A percentile compares a stretch with the other conserved stretches of the same genome.
These are phyloP conservation scores for Paraplagusia blochii DNA, from an alignment of 2,113 vertebrate species.

Conservation along the genomic window DNA sequence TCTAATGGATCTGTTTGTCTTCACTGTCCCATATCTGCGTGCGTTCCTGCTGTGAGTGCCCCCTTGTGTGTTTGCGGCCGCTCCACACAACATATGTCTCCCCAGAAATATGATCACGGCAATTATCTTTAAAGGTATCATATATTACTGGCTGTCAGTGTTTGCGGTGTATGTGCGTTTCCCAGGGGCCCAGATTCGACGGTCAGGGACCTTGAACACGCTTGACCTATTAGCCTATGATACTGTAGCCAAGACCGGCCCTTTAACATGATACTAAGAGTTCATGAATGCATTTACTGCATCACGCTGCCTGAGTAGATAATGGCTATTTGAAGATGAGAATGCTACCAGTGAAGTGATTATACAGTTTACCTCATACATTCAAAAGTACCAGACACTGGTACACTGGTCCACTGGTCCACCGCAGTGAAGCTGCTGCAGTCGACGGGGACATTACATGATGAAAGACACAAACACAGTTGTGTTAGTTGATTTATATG, in stretches of 20 bases:
- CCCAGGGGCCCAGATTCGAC: slow-evolving; percentile 28
- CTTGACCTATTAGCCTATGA: slow-evolving; percentile 43
- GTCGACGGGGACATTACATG: not conserved
- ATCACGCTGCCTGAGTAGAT: slow-evolving; percentile 22
- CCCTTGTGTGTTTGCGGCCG: slow-evolving; percentile 4
- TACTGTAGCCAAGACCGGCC: slow-evolving; percentile 9
- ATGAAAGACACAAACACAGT: not conserved
- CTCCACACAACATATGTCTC: slow-evolving; percentile 47
- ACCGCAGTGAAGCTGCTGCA: not conserved
- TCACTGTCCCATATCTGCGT: slow-evolving; percentile 28
- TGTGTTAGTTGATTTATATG: too few relatives aligned
- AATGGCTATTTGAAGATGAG: slow-evolving; percentile 6
- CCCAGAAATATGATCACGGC: slow-evolving; percentile 50
- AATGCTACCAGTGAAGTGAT: slow-evolving; percentile 15
- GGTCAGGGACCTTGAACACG: slow-evolving; percentile 27
- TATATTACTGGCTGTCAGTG: slow-evolving; percentile 44
- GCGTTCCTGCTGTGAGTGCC: slow-evolving; percentile 19
- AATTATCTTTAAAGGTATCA: slow-evolving; percentile 50
- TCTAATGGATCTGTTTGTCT: slow-evolving; percentile 30
- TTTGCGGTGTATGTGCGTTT: slow-evolving; percentile 27
- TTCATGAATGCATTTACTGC: slow-evolving; percentile 20
- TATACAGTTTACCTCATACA: not conserved
- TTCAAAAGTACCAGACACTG: not conserved
- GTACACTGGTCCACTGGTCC: not conserved
- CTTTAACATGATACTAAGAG: slow-evolving; percentile 32